Evolutionary conservation across 2,888 invertebrate genomes (phyloP), one percentile per base, ranked within the genome.

Genomic region (Leptothorax acervorum): DNA sequence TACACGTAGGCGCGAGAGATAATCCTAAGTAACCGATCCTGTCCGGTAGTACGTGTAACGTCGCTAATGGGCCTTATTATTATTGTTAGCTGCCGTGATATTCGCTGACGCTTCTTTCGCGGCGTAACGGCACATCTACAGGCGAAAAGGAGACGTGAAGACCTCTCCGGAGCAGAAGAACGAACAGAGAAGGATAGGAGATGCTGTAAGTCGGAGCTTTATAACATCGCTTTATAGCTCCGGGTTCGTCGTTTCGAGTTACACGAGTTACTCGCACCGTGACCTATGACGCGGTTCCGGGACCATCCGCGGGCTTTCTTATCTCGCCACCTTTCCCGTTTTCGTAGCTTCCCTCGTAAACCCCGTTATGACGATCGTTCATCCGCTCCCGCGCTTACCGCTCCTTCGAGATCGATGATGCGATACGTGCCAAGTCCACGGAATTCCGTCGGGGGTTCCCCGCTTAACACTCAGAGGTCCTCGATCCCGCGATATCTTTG

Each of bases 191-290:
- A 53, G 53, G 23, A 81, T 76, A 73, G 48, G 53, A 70, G 63
- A 42, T 18, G 78, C 51, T 65, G 28, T 42, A 70, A 70, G 83
- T 71, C 74, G 78, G 68, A 60, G 73, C 84, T 53, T 66, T n/a
- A 48, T 57, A 82, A 63, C 84, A 86, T 51, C 70, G 76, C 79
- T 51, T 66, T 66, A 66, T 74, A 85, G 86, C 89, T 91, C 92
- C 90, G 89, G 89, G 91, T 91, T 91, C 90, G 89, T 89, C 87
- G 92, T 93, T 92, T 93, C 92, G 92, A 93, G 92, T 93, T 93
- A 93, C 93, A 88, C 86, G 89, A 89, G 89, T 90, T 86, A 89
- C 87, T 88, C 89, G 88, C 81, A 89, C 86, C 88, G 90, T 90
- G 91, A 90, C 86, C 90, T 85, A 73, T 63, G 85, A 85, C 83